Evolutionary conservation across 2,113 vertebrate genomes (phyloP).

Genomic region (Cichladusa arquata): DNA sequence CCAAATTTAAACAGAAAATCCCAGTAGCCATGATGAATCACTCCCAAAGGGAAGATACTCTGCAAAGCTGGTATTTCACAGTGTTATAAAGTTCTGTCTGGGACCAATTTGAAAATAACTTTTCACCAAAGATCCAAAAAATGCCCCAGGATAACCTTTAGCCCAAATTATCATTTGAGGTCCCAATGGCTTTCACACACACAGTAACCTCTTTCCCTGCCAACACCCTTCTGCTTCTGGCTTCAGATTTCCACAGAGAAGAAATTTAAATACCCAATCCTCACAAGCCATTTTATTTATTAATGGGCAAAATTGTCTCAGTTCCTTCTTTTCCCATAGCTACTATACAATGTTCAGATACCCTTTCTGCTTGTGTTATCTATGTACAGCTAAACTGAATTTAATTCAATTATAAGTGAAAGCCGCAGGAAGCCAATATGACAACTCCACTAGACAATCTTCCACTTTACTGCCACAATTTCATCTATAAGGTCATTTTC

Average conservation of each 20-base stretch:
- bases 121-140: not conserved
- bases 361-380: not conserved
- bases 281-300: not conserved
- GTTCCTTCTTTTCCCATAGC: not conserved
- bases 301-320: not conserved
- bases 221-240: not conserved
- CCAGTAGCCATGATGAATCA: not conserved
- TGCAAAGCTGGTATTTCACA: not conserved
- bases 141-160: not conserved
- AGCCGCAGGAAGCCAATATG: not conserved
- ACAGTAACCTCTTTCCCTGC: not conserved
- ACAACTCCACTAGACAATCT: not conserved
- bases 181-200: not conserved
- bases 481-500: not conserved
- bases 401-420: conserved; percentile 22
- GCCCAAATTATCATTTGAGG: not conserved
- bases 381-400: not conserved
- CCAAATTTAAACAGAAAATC: not conserved
- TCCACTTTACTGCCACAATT: not conserved
- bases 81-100: not conserved
- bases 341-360: not conserved
- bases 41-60: not conserved
- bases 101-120: not conserved
- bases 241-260: not conserved
- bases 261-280: not conserved